phyloP scores from a whole-genome alignment of 2,113 vertebrate species.

The Campylorhamphus procurvoides region DNA sequence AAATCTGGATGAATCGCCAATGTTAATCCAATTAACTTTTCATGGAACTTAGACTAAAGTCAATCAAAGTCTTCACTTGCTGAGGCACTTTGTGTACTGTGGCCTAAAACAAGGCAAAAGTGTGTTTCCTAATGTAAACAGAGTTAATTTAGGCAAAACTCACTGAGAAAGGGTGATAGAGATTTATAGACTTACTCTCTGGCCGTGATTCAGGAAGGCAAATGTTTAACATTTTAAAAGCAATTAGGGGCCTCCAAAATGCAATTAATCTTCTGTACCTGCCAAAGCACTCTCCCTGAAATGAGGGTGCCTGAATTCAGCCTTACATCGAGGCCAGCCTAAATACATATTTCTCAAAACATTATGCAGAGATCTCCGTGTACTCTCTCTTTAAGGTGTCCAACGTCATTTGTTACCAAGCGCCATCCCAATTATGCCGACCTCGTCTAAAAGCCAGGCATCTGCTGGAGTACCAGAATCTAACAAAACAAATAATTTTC shows the following conservation, averaged over 20 bases:
- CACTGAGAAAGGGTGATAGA: not conserved
- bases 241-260: conserved; percentile 34
- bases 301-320: not conserved
- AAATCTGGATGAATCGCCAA: not conserved
- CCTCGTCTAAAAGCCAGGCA: conserved; percentile 62
- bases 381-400: conserved; percentile 32
- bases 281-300: not conserved
- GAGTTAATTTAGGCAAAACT: conserved; percentile 39
- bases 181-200: conserved; percentile 50
- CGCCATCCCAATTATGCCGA: conserved; percentile 49
- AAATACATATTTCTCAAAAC: not conserved
- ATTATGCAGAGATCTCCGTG: not conserved
- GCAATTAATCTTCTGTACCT: conserved; percentile 46
- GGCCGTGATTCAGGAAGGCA: conserved; percentile 44
- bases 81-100: not conserved
- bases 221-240: conserved; percentile 53
- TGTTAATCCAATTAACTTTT: conserved; percentile 2
- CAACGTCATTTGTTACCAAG: conserved; percentile 54
- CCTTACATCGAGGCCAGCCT: not conserved
- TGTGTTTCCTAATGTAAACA: not conserved
- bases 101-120: not conserved
- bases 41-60: not conserved
- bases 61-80: not conserved
- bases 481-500: conserved; percentile 84
- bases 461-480: conserved; percentile 64